Conservation (phyloP, 1,140 invertebrate genomes). For the Zaprionus gabonicus region DNA sequence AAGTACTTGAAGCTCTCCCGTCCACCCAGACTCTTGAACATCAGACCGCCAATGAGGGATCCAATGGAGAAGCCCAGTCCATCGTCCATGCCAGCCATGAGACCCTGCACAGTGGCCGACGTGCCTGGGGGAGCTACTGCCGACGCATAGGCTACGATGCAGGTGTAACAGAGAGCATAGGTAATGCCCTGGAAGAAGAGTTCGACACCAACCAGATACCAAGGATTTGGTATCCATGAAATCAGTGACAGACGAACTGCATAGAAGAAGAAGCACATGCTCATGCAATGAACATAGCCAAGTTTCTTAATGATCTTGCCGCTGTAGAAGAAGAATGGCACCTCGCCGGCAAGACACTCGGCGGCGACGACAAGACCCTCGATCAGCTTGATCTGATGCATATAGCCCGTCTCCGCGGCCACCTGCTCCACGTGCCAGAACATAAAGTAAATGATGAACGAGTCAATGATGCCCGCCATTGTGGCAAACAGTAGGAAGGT, state of each 20-base stretch:
- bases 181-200: slow-evolving; percentile 91
- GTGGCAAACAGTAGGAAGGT: slow-evolving; percentile 89
- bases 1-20: slow-evolving; percentile 86
- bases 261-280: slow-evolving; percentile 90
- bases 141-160: slow-evolving; percentile 91
- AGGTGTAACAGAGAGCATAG: slow-evolving; percentile 91
- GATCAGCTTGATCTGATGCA: slow-evolving; percentile 89
- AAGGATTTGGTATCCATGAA: slow-evolving; percentile 89
- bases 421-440: slow-evolving; percentile 92
- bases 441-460: slow-evolving; percentile 91
- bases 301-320: slow-evolving; percentile 89
- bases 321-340: slow-evolving; percentile 90
- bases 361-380: slow-evolving; percentile 91
- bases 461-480: slow-evolving; percentile 90
- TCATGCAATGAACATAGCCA: slow-evolving; percentile 89
- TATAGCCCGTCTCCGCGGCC: slow-evolving; percentile 86
- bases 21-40: slow-evolving; percentile 87
- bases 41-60: slow-evolving; percentile 87
- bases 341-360: slow-evolving; percentile 90
- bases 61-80: slow-evolving; percentile 89
- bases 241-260: slow-evolving; percentile 88
- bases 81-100: slow-evolving; percentile 93
- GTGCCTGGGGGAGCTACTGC: slow-evolving; percentile 90
- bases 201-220: slow-evolving; percentile 90
- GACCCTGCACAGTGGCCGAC: slow-evolving; percentile 92